phyloP scores from a whole-genome alignment of 2,797 vertebrate genomes.

The Scyliorhinus canicula region DNA sequence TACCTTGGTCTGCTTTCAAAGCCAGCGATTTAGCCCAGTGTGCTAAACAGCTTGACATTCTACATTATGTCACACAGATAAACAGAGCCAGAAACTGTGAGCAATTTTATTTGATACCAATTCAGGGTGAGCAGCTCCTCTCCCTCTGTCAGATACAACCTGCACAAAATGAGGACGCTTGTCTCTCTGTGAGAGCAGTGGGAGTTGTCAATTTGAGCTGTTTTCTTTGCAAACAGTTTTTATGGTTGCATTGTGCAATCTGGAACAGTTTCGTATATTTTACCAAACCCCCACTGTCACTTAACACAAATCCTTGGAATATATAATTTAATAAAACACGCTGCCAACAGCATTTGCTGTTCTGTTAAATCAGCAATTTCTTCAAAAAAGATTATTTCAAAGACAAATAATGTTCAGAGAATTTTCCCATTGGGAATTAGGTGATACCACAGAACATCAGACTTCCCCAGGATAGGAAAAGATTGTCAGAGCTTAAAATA shows the following conservation, averaged over 20 bases:
- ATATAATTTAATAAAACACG: background rate
- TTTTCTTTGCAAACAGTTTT: too few species aligned
- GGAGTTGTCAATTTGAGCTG: too few species aligned
- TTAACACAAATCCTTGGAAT: background rate
- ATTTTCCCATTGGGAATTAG: background rate
- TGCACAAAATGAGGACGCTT: background rate
- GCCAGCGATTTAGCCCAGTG: too few species aligned
- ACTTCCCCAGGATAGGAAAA: background rate
- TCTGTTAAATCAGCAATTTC: background rate
- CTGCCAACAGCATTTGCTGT: background rate
- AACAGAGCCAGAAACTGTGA: background rate
- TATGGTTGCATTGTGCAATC: background rate
- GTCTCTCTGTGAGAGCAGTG: background rate
- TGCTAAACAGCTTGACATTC: too few species aligned
- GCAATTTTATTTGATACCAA: background rate
- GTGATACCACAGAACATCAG: background rate
- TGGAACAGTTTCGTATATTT: too few species aligned
- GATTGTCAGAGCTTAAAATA: background rate
- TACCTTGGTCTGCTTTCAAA: too few species aligned
- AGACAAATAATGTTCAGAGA: background rate
- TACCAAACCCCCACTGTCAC: background rate
- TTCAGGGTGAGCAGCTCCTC: background rate
- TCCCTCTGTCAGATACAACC: background rate
- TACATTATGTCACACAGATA: background rate
- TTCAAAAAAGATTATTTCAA: background rate